Conservation (phyloP, 2,797 vertebrate genomes). For the Rhodeus uyekii region DNA sequence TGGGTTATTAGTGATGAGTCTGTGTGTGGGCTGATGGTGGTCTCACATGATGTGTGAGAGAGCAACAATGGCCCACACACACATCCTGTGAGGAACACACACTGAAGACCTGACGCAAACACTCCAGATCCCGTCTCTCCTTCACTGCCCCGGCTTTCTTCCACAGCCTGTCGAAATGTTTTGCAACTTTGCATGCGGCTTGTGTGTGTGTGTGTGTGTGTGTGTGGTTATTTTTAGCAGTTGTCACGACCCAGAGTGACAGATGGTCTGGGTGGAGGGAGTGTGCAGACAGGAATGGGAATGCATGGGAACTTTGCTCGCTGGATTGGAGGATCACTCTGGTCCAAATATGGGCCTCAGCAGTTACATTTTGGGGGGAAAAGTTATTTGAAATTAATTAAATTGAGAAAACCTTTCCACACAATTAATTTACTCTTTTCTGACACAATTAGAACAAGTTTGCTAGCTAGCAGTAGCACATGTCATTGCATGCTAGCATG, state of each 20-base stretch:
- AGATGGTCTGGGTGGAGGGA: conserved; percentile 18
- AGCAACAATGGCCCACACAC: conserved; percentile 76
- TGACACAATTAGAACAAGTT: background rate
- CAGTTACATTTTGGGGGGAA: background rate
- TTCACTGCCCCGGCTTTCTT: conserved; percentile 36
- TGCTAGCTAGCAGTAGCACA: background rate
- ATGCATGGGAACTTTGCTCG: background rate
- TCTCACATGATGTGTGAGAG: conserved; percentile 64
- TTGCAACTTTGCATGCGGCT: background rate
- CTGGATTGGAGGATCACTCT: background rate
- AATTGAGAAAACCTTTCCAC: background rate
- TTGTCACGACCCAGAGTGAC: conserved; percentile 18
- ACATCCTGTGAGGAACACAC: conserved; percentile 74
- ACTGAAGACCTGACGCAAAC: conserved; percentile 69
- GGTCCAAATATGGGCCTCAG: background rate
- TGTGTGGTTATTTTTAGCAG: conserved; percentile 20
- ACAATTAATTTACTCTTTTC: background rate
- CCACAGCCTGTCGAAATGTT: background rate
- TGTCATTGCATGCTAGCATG: background rate
- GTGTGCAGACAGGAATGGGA: conserved; percentile 32
- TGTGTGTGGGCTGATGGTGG: conserved; percentile 50
- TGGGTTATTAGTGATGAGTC: background rate
- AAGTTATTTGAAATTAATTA: background rate
- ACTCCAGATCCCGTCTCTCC: conserved; percentile 69
- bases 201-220: background rate